phyloP scores from a whole-genome alignment of 2,113 vertebrate genomes.

The Tetraodon nigroviridis region DNA sequence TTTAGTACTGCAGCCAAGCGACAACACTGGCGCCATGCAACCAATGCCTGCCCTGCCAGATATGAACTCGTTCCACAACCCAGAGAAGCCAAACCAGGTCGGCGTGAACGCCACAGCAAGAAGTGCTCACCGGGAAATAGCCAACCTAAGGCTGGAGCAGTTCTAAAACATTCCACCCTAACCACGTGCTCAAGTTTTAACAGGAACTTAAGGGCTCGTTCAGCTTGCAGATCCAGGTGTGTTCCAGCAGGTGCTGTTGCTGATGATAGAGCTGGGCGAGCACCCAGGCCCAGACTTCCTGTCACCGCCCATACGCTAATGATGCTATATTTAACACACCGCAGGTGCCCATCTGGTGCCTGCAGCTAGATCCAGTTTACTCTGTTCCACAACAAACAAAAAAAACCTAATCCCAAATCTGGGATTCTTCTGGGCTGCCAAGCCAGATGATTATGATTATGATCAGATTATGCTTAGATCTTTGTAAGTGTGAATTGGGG shows the following conservation, averaged over 20 bases:
- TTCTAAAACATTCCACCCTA: constrained; percentile 42
- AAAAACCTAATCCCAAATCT: too few relatives aligned
- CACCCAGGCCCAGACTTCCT: background rate
- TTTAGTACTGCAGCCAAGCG: constrained; percentile 54
- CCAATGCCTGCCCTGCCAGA: constrained; percentile 3
- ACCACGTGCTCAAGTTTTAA: constrained; percentile 65
- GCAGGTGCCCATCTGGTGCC: constrained; percentile 23
- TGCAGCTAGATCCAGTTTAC: background rate
- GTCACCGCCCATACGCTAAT: background rate
- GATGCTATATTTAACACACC: background rate
- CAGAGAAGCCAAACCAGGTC: background rate
- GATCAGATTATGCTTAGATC: too few relatives aligned
- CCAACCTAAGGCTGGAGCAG: constrained; percentile 21
- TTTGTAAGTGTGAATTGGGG: background rate
- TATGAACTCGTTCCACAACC: background rate
- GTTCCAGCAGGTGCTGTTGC: constrained; percentile 7
- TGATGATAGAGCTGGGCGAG: too few relatives aligned
- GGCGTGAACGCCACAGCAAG: constrained; percentile 12
- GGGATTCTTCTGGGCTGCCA: too few relatives aligned
- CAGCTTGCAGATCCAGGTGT: constrained; percentile 12
- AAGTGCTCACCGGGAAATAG: constrained; percentile 2
- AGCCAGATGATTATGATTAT: too few relatives aligned
- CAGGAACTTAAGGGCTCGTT: constrained; percentile 57
- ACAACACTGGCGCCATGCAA: constrained; percentile 37
- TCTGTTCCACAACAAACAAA: too few relatives aligned